These are phyloP conservation scores for Adelges cooleyi DNA, from an alignment of 1,140 invertebrate genomes.

Conservation along the genomic window DNA sequence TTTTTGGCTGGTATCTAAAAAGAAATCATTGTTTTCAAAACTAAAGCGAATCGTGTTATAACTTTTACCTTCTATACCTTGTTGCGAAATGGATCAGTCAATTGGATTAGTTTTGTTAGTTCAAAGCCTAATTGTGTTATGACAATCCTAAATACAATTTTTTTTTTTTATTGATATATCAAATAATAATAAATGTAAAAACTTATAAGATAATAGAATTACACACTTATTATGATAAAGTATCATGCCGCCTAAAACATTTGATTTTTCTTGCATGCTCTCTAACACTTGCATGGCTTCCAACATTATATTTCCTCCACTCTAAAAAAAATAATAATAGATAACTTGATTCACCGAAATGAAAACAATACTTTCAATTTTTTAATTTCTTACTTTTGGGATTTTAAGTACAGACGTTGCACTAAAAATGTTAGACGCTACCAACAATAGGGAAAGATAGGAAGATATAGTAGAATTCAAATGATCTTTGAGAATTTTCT, in stretches of 20 bases:
- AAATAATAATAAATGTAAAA: slow-evolving; percentile 1
- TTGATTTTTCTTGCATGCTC: slow-evolving; percentile 57
- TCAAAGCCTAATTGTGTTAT: slow-evolving; percentile 60
- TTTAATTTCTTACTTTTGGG: slow-evolving; percentile 50
- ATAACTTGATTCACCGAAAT: neutral
- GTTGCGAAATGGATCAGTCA: slow-evolving; percentile 67
- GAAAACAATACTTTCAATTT: neutral
- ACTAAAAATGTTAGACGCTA: slow-evolving; percentile 63
- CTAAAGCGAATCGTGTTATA: neutral
- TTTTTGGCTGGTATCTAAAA: slow-evolving; percentile 53
- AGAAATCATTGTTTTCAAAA: slow-evolving; percentile 7
- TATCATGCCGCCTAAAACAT: slow-evolving; percentile 61
- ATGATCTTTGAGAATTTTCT: slow-evolving; percentile 51
- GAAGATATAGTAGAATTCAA: slow-evolving; percentile 72
- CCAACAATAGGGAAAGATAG: slow-evolving; percentile 66
- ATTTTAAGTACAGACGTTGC: slow-evolving; percentile 61
- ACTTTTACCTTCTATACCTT: slow-evolving; percentile 41
- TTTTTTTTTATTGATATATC: slow-evolving; percentile 20
- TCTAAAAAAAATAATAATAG: slow-evolving; percentile 42
- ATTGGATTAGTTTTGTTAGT: slow-evolving; percentile 61
- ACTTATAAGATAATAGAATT: slow-evolving; percentile 34
- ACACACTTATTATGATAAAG: slow-evolving; percentile 68
- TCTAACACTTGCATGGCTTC: slow-evolving; percentile 69
- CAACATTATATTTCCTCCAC: slow-evolving; percentile 64
- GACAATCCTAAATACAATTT: slow-evolving; percentile 51